Conservation (phyloP, 1,140 invertebrate species). For the Oedothorax gibbosus region DNA sequence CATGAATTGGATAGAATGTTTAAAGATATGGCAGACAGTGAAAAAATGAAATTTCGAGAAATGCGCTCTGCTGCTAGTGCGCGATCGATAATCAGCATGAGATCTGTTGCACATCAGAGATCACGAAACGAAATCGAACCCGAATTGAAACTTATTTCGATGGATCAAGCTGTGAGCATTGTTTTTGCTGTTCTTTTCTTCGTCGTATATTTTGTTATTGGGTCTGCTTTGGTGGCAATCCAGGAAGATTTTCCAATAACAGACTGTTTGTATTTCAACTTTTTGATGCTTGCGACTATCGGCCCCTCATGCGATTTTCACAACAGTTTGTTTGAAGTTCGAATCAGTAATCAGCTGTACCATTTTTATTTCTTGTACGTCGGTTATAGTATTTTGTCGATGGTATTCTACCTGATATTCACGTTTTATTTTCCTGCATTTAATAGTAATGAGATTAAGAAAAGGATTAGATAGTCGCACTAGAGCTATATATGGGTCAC, state of each 20-base stretch:
- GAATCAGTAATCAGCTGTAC: background rate
- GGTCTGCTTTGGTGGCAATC: background rate
- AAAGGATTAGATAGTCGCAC: too few species aligned
- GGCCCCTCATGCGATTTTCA: conserved; percentile 25
- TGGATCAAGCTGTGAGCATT: conserved; percentile 5
- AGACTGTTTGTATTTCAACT: conserved; percentile 46
- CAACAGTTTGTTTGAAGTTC: background rate
- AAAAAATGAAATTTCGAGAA: background rate
- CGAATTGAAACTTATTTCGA: background rate
- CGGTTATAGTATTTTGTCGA: conserved; percentile 39
- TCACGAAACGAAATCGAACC: background rate
- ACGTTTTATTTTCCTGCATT: conserved; percentile 4
- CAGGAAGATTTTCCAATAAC: background rate
- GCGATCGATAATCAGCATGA: too few species aligned
- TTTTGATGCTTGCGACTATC: conserved; percentile 21
- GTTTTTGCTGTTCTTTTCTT: conserved; percentile 42
- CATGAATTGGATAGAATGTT: background rate
- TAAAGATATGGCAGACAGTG: background rate
- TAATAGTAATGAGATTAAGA: too few species aligned
- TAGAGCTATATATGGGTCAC: too few species aligned
- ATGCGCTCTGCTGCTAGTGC: too few species aligned
- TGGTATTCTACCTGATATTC: conserved; percentile 38
- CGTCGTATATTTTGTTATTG: conserved; percentile 39
- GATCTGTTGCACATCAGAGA: too few species aligned
- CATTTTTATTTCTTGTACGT: conserved; percentile 5